Percentiles rank a stretch among this genome's conserved stretches.
These are phyloP conservation scores for Acyrthosiphon pisum DNA, from an alignment of 1,140 invertebrate genomes.

Conservation along the genomic window DNA sequence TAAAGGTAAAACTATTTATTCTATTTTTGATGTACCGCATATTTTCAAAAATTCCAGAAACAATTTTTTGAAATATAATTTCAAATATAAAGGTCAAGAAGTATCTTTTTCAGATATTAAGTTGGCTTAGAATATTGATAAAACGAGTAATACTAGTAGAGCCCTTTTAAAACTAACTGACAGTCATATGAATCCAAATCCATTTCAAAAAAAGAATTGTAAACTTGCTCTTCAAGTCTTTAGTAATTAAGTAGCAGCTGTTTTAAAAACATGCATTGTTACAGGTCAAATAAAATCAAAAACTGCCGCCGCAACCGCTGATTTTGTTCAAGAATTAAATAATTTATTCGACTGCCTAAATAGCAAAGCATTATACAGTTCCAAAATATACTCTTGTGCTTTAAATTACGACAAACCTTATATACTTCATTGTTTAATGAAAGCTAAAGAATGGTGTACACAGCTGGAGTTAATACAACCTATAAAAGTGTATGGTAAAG, in stretches of 20 bases:
- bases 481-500: neutral
- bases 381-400: neutral
- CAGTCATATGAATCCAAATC: conserved; percentile 3
- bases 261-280: conserved; percentile 9
- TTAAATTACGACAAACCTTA: neutral
- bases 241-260: conserved; percentile 3
- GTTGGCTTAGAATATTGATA: conserved; percentile 20
- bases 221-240: conserved; percentile 4
- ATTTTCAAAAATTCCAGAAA: conserved; percentile 5
- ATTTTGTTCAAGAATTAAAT: conserved; percentile 13
- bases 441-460: neutral
- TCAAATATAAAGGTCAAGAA: neutral
- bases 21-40: neutral
- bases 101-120: conserved; percentile 15
- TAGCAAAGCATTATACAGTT: neutral
- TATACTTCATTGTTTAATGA: neutral
- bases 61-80: neutral
- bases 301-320: neutral
- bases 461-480: neutral
- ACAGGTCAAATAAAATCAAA: conserved; percentile 29
- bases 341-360: conserved; percentile 9
- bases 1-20: neutral
- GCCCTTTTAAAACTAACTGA: conserved; percentile 31
- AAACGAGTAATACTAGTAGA: conserved; percentile 18
- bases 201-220: conserved; percentile 35